phyloP scores from a whole-genome alignment of 35 echinoderm and acorn worm genomes.

The Patiria miniata region DNA sequence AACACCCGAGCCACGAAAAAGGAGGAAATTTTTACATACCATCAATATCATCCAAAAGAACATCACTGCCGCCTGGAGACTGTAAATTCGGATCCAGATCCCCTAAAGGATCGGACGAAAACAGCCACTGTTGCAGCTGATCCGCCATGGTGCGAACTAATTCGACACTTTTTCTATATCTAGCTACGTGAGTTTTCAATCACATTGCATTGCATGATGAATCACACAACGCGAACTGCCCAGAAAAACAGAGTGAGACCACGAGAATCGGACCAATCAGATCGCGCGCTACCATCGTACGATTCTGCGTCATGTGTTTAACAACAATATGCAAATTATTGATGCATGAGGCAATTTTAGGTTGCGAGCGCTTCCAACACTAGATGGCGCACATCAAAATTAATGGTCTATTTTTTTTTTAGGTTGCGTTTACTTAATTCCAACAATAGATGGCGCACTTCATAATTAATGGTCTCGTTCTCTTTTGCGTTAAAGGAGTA shows the following conservation, averaged over 20 bases:
- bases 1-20: background rate
- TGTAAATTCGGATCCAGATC: conserved; percentile 36
- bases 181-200: no score
- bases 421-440: no score
- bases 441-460: no score
- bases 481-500: no score
- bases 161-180: no score
- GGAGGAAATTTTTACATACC: background rate
- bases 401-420: no score
- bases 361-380: background rate
- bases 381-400: no score
- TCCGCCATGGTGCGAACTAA: conserved; percentile 16
- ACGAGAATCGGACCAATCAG: conserved; percentile 36
- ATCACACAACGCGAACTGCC: background rate
- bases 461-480: no score
- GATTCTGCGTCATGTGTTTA: conserved; percentile 36
- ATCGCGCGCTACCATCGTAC: conserved; percentile 7
- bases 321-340: conserved; percentile 35
- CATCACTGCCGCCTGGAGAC: conserved; percentile 24
- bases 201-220: no score
- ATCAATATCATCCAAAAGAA: conserved; percentile 32
- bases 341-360: background rate
- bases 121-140: conserved; percentile 48
- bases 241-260: conserved; percentile 29
- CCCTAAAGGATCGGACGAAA: conserved; percentile 39